phyloP scores from a whole-genome alignment of 1,140 invertebrate genomes.

The Megalopta genalis region DNA sequence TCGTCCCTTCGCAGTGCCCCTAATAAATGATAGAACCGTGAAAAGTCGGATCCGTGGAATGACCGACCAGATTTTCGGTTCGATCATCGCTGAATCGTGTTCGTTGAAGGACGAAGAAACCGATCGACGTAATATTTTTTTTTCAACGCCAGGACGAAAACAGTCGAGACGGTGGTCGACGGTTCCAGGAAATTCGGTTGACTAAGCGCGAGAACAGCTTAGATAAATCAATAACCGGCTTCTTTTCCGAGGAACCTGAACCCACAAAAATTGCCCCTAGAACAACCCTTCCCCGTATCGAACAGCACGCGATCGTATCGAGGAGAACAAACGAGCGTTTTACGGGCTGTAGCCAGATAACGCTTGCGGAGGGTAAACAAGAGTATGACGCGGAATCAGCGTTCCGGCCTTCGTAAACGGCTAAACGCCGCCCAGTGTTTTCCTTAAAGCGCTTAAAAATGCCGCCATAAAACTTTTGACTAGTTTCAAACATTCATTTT shows the following conservation, averaged over 20 bases:
- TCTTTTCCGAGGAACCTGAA: constrained; percentile 18
- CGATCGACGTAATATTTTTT: not conserved
- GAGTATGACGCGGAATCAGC: not conserved
- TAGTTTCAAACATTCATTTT: too few species aligned
- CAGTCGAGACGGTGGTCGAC: not conserved
- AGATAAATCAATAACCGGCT: constrained; percentile 37
- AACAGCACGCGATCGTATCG: constrained; percentile 31
- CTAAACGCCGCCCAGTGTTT: not conserved
- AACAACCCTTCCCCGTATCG: constrained; percentile 29
- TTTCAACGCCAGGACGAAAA: not conserved
- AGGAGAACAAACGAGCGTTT: constrained; percentile 31
- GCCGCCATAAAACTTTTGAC: too few species aligned
- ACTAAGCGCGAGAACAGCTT: constrained; percentile 18
- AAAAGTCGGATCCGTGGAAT: not conserved
- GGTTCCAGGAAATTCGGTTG: constrained; percentile 21
- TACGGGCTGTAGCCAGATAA: constrained; percentile 11
- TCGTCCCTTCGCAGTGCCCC: not conserved
- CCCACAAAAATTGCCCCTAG: constrained; percentile 27
- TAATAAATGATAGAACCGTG: not conserved
- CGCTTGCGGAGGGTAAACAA: not conserved
- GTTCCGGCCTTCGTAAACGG: too few species aligned
- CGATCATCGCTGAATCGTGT: not conserved
- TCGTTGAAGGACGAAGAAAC: not conserved
- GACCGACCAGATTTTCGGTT: not conserved
- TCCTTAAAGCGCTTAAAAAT: not conserved